Evolutionary conservation across 1,140 invertebrate genomes (phyloP).

Genomic region (Drosophila nikananu): DNA sequence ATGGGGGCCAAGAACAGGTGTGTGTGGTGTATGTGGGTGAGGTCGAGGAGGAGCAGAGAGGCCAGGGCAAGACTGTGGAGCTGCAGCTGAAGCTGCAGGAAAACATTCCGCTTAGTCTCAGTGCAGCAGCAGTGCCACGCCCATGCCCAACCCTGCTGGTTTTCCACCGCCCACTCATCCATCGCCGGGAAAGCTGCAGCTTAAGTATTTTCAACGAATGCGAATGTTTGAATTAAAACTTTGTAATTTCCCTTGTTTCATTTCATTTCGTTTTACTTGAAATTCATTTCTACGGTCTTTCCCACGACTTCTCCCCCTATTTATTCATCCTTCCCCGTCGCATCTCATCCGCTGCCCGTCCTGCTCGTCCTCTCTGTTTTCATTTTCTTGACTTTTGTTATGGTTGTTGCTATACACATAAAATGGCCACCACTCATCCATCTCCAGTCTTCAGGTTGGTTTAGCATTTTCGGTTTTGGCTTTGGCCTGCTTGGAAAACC

Average conservation of each 20-base stretch:
- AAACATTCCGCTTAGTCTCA: slow-evolving; percentile 67
- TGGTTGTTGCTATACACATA: slow-evolving; percentile 36
- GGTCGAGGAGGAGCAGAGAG: slow-evolving; percentile 12
- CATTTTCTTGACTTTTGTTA: slow-evolving; percentile 66
- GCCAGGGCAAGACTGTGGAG: slow-evolving; percentile 24
- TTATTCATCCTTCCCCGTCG: slow-evolving; percentile 17
- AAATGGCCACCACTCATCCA: slow-evolving; percentile 64
- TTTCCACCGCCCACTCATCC: not conserved
- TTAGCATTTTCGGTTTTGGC: slow-evolving; percentile 54
- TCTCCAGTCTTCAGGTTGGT: slow-evolving; percentile 59
- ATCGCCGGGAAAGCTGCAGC: slow-evolving; percentile 61
- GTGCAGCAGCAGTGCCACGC: slow-evolving; percentile 23
- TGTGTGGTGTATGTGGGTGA: slow-evolving; percentile 9
- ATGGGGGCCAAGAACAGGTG: slow-evolving; percentile 21
- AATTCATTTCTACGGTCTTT: slow-evolving; percentile 78
- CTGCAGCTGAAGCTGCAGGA: slow-evolving; percentile 59
- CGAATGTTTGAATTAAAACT: slow-evolving; percentile 83
- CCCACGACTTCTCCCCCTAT: slow-evolving; percentile 21
- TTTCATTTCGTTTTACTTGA: slow-evolving; percentile 81
- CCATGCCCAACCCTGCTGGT: not conserved
- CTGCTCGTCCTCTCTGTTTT: slow-evolving; percentile 31
- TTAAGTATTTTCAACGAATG: slow-evolving; percentile 82
- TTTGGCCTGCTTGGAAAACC: slow-evolving; percentile 25
- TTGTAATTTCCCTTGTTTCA: slow-evolving; percentile 84
- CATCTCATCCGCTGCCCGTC: slow-evolving; percentile 25